Conservation (phyloP, 2,888 invertebrate species). For the Coelopa pilipes region DNA sequence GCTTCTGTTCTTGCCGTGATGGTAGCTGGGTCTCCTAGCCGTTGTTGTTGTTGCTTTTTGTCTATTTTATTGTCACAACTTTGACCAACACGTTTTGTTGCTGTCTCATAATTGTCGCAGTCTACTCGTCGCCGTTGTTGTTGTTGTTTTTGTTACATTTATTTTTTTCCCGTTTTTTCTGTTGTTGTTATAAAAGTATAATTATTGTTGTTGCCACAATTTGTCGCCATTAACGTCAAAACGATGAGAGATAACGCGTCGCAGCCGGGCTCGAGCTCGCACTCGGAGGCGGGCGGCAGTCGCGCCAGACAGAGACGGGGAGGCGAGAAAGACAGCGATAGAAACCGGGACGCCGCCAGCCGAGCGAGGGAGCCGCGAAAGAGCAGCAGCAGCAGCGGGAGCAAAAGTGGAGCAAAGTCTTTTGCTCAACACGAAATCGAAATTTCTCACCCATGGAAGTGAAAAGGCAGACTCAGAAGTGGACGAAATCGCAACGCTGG, state of each 20-base stretch:
- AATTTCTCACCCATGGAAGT: no score
- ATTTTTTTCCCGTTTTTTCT: background rate
- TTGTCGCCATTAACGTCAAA: conserved; percentile 54
- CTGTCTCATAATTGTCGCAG: conserved; percentile 4
- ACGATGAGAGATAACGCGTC: conserved; percentile 41
- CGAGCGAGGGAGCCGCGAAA: no score
- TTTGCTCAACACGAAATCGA: no score
- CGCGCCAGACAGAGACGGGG: no score
- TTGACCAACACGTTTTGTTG: conserved; percentile 19
- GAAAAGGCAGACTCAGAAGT: no score
- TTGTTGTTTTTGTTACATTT: conserved; percentile 31
- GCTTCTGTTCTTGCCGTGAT: background rate
- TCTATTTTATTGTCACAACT: conserved; percentile 24
- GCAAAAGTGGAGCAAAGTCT: no score
- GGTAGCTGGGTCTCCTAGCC: conserved; percentile 5
- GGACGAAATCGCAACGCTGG: no score
- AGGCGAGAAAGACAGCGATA: no score
- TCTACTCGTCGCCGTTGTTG: background rate
- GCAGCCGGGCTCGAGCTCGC: background rate
- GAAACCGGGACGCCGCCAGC: no score
- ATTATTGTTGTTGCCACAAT: conserved; percentile 30
- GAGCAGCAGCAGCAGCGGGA: no score
- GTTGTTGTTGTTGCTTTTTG: conserved; percentile 14
- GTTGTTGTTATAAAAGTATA: background rate
- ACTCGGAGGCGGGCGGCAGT: no score